Percentiles rank a stretch among this genome's conserved stretches.
Evolutionary conservation across 1,140 invertebrate genomes (phyloP).

Genomic region (Drosophila prosaltans): DNA sequence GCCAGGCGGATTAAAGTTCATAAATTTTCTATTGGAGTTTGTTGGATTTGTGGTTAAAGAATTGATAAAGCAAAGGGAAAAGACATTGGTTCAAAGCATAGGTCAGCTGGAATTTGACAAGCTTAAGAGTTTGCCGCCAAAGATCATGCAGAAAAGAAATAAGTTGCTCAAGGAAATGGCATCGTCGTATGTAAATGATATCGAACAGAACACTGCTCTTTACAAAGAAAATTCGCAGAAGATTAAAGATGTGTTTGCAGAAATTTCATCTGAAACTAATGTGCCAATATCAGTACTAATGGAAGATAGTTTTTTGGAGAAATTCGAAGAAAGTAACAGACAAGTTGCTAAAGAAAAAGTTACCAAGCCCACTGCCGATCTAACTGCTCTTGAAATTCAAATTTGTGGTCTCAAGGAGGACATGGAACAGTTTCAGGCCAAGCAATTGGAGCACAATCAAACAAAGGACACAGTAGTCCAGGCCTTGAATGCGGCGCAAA

Average conservation of each 20-base stretch:
- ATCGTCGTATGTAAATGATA: slow-evolving; percentile 56
- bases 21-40: slow-evolving; percentile 71
- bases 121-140: slow-evolving; percentile 28
- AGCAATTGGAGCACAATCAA: slow-evolving; percentile 42
- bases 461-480: slow-evolving; percentile 46
- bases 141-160: slow-evolving; percentile 53
- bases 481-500: slow-evolving; percentile 34
- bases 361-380: slow-evolving; percentile 5
- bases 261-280: slow-evolving; percentile 39
- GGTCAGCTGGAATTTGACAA: neutral
- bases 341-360: slow-evolving; percentile 32
- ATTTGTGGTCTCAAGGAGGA: slow-evolving; percentile 46
- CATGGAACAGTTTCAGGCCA: slow-evolving; percentile 63
- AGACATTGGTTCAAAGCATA: slow-evolving; percentile 31
- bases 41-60: slow-evolving; percentile 69
- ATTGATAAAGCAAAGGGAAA: slow-evolving; percentile 63
- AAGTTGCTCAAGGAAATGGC: slow-evolving; percentile 61
- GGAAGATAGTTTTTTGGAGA: slow-evolving; percentile 50
- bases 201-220: slow-evolving; percentile 32
- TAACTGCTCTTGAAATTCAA: slow-evolving; percentile 39
- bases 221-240: slow-evolving; percentile 23
- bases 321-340: slow-evolving; percentile 50
- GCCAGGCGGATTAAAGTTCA: slow-evolving; percentile 81
- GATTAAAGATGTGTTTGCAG: slow-evolving; percentile 26
- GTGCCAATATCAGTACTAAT: slow-evolving; percentile 29